Evolutionary conservation across 2,113 vertebrate species (phyloP).

Genomic region (Nipponia nippon): DNA sequence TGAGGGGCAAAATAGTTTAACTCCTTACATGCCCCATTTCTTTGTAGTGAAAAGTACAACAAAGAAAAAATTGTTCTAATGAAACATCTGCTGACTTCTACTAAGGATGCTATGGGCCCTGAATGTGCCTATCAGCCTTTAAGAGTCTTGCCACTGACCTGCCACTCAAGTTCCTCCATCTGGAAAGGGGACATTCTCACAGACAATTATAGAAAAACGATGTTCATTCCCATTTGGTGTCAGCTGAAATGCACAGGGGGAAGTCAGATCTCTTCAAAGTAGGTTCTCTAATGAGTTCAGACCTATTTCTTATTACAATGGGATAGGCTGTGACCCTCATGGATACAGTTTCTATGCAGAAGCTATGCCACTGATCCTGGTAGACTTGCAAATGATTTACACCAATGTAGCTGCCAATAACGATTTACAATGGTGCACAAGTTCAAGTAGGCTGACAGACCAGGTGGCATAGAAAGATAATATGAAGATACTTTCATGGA

Average conservation of each 20-base stretch:
- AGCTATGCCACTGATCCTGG: background rate
- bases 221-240: background rate
- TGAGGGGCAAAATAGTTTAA: background rate
- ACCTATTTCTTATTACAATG: background rate
- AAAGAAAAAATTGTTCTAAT: background rate
- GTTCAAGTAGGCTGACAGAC: background rate
- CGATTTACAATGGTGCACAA: background rate
- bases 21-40: background rate
- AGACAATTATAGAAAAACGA: background rate
- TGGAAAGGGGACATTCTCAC: background rate
- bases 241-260: background rate
- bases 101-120: background rate
- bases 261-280: background rate
- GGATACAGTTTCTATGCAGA: background rate
- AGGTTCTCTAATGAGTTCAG: background rate
- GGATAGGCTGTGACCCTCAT: background rate
- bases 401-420: background rate
- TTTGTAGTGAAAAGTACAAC: background rate
- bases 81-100: background rate
- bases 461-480: background rate
- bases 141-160: background rate
- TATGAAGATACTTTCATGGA: background rate
- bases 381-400: background rate
- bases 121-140: background rate
- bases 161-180: background rate